These are phyloP conservation scores for Athene cunicularia DNA, from an alignment of 2,113 vertebrate species.

Conservation along the genomic window DNA sequence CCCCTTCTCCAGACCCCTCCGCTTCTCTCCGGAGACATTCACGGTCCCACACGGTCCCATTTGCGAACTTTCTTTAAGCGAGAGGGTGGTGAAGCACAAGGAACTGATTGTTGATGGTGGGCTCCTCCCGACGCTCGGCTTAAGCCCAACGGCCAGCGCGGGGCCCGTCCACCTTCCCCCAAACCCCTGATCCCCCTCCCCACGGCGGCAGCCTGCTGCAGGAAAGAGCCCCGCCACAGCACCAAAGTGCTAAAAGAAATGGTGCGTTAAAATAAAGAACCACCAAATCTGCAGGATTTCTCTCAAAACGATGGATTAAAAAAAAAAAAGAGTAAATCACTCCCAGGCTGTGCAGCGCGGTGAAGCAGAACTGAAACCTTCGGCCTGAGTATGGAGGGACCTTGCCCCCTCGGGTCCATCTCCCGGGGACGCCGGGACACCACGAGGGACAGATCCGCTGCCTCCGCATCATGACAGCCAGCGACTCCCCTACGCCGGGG, in stretches of 20 bases:
- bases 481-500: fast-evolving
- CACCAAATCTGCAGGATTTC: background rate
- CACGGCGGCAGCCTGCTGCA: background rate
- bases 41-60: fast-evolving
- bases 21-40: background rate
- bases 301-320: background rate
- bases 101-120: background rate
- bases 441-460: background rate
- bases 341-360: fast-evolving
- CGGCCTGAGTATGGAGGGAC: background rate
- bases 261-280: background rate
- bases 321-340: background rate
- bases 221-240: background rate
- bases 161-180: background rate
- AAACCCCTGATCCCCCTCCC: background rate
- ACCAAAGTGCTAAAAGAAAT: background rate
- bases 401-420: background rate
- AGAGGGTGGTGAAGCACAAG: background rate
- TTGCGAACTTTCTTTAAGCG: background rate
- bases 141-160: fast-evolving
- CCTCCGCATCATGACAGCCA: fast-evolving
- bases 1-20: no score
- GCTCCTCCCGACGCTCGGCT: background rate
- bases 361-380: background rate
- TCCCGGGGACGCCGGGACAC: background rate